Evolutionary conservation across 2,888 invertebrate genomes (phyloP).

Genomic region (Hoplodrina ambigua): DNA sequence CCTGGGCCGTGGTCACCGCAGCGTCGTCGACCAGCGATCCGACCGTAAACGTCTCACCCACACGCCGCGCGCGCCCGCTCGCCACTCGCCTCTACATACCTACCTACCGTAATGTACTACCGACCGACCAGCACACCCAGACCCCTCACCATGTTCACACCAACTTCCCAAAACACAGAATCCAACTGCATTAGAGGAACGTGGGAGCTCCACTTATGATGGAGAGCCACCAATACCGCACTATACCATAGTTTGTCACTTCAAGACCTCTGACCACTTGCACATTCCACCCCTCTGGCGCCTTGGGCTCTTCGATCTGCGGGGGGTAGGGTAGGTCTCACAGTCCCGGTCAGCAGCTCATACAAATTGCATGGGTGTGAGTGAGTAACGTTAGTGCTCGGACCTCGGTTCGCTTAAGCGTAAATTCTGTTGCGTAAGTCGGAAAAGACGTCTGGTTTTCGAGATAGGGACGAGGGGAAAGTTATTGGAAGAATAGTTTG

Average conservation of each 20-base stretch:
- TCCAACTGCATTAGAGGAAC: conserved; percentile 58
- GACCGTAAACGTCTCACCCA: conserved; percentile 90
- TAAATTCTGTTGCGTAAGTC: conserved; percentile 90
- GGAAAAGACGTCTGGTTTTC: conserved; percentile 86
- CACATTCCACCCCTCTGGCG: conserved; percentile 76
- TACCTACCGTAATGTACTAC: conserved; percentile 84
- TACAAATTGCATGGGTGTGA: conserved; percentile 88
- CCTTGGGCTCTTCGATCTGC: conserved; percentile 66
- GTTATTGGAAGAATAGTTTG: conserved; percentile 79
- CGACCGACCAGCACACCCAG: conserved; percentile 69
- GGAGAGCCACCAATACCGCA: conserved; percentile 83
- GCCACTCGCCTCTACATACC: conserved; percentile 86
- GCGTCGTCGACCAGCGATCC: conserved; percentile 88
- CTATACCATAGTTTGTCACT: conserved; percentile 87
- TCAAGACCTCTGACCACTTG: conserved; percentile 85
- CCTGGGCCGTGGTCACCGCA: conserved; percentile 70
- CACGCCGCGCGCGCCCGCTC: conserved; percentile 87
- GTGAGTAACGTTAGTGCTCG: conserved; percentile 87
- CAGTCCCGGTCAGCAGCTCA: conserved; percentile 74
- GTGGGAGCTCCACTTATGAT: conserved; percentile 70
- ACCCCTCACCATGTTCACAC: conserved; percentile 68
- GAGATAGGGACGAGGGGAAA: conserved; percentile 80
- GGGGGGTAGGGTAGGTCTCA: conserved; percentile 73
- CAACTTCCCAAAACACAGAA: conserved; percentile 48
- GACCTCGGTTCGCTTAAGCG: conserved; percentile 88